Percentiles rank a stretch among this genome's conserved stretches.
Conservation (phyloP, 2,888 invertebrate genomes). For the Maniola hyperantus region DNA sequence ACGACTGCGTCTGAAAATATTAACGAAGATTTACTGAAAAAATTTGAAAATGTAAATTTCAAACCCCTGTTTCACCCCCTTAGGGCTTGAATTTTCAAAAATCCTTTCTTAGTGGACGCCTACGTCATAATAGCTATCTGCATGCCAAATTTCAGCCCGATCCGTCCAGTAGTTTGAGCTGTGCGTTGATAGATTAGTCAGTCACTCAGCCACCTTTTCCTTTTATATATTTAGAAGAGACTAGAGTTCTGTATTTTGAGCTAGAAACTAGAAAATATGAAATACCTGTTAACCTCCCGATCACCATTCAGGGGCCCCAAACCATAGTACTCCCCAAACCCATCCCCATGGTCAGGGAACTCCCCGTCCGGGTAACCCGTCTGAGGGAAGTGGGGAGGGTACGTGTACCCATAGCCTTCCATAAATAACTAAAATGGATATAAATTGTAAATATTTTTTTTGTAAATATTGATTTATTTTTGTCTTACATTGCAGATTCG, state of each 20-base stretch:
- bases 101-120: too few relatives aligned
- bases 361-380: constrained; percentile 51
- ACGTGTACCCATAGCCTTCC: constrained; percentile 66
- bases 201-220: too few relatives aligned
- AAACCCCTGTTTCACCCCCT: too few relatives aligned
- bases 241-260: too few relatives aligned
- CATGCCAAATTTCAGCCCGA: too few relatives aligned
- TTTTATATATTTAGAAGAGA: too few relatives aligned
- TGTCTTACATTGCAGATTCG: constrained; percentile 28
- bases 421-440: constrained; percentile 48
- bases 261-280: neutral
- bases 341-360: constrained; percentile 70
- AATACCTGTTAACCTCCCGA: constrained; percentile 49
- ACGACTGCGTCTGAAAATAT: constrained; percentile 51
- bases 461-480: constrained; percentile 45
- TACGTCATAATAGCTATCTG: too few relatives aligned
- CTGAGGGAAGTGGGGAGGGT: constrained; percentile 54
- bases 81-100: too few relatives aligned
- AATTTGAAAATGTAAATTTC: too few relatives aligned
- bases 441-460: constrained; percentile 42
- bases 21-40: neutral
- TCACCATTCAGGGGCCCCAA: constrained; percentile 54
- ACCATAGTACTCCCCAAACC: constrained; percentile 67
- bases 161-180: too few relatives aligned
- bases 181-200: too few relatives aligned